These are phyloP conservation scores for Chromobotia macracanthus DNA, from an alignment of 2,797 vertebrate genomes.

Conservation along the genomic window DNA sequence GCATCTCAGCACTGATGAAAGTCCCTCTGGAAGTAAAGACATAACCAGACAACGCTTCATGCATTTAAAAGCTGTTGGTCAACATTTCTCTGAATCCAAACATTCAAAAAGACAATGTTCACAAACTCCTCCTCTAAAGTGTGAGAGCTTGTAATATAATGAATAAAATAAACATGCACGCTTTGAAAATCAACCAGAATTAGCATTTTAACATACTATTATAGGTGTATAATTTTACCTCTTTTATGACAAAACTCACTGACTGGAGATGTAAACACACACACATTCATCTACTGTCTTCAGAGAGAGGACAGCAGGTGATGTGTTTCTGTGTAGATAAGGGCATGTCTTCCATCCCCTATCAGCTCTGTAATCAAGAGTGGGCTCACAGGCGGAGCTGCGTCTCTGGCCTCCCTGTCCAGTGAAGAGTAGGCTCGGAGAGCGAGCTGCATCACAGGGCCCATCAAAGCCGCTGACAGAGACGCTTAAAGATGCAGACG, in stretches of 20 bases:
- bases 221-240: no score
- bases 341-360: slow-evolving; percentile 34
- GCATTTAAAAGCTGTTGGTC: no score
- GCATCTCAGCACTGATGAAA: no score
- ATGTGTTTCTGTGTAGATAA: slow-evolving; percentile 46
- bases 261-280: slow-evolving; percentile 3
- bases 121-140: no score
- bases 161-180: no score
- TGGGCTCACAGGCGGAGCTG: slow-evolving; percentile 43
- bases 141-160: no score
- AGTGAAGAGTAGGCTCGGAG: slow-evolving; percentile 26
- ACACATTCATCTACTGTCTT: slow-evolving; percentile 6
- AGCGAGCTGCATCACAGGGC: slow-evolving; percentile 38
- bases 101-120: no score
- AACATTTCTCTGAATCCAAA: no score
- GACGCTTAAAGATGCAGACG: background rate
- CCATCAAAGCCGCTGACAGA: slow-evolving; percentile 13
- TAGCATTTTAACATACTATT: no score
- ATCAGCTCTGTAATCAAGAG: slow-evolving; percentile 44
- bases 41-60: background rate
- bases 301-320: slow-evolving; percentile 51
- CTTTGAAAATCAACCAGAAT: no score
- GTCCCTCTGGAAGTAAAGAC: no score
- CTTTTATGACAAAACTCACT: background rate
- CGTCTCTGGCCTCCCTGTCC: slow-evolving; percentile 34